phyloP scores from a whole-genome alignment of 2,113 vertebrate species.

The Craseonycteris thonglongyai region DNA sequence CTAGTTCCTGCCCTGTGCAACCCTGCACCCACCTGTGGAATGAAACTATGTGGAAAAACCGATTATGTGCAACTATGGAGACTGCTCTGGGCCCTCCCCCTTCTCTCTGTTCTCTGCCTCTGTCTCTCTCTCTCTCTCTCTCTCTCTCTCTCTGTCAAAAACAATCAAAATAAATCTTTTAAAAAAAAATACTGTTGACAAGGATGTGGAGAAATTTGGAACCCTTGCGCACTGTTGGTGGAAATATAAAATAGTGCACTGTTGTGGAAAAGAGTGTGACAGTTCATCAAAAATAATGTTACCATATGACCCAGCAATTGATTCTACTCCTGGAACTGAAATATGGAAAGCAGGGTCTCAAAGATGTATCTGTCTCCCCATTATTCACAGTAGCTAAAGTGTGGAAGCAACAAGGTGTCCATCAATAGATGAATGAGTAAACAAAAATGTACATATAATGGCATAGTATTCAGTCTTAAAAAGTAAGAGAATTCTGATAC shows the following conservation, averaged over 20 bases:
- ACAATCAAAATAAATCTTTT: no score
- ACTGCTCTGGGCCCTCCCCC: no score
- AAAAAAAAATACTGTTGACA: background rate
- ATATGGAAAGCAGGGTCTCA: background rate
- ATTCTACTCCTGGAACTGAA: background rate
- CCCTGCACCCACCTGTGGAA: no score
- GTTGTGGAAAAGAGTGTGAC: background rate
- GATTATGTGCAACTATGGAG: no score
- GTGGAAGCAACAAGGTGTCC: background rate
- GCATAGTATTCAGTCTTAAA: background rate
- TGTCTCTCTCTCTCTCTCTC: no score
- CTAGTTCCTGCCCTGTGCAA: no score
- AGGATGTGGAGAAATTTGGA: background rate
- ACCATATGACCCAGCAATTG: background rate
- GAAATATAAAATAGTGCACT: background rate
- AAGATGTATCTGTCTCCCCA: background rate
- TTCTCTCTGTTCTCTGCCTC: no score
- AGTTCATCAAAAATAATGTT: background rate
- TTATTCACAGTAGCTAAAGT: background rate
- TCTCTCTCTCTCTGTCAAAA: no score
- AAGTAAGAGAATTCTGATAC: background rate
- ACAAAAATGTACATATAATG: no score
- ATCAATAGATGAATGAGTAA: background rate
- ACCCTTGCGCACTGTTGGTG: accelerated
- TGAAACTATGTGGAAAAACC: no score